Conservation (phyloP, 2,113 vertebrate genomes). For the Candoia aspera region DNA sequence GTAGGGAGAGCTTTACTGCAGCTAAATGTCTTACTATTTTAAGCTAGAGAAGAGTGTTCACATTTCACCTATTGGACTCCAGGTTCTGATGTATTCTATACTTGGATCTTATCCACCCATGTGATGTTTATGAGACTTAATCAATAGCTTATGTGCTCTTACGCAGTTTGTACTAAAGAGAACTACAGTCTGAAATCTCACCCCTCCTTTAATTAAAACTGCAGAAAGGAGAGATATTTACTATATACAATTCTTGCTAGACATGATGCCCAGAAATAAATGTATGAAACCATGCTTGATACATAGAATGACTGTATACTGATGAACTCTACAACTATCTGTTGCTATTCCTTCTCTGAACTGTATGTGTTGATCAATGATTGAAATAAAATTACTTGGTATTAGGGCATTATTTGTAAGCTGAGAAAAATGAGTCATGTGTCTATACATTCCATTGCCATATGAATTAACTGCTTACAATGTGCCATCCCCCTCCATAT, state of each 20-base stretch:
- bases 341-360: not conserved
- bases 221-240: not conserved
- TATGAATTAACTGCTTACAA: not conserved
- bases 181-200: not conserved
- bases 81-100: not conserved
- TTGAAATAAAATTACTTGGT: not conserved
- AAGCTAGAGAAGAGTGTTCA: not conserved
- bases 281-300: not conserved
- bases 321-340: not conserved
- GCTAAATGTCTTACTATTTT: not conserved
- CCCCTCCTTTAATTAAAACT: not conserved
- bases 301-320: not conserved
- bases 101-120: not conserved
- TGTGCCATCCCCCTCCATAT: not conserved
- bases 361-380: not conserved
- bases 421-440: not conserved
- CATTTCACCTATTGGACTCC: not conserved
- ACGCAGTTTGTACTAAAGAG: not conserved
- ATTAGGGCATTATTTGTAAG: not conserved
- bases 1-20: not conserved
- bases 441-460: not conserved
- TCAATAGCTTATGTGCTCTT: not conserved
- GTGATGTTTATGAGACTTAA: not conserved
- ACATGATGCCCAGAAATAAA: not conserved
- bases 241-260: not conserved